These are phyloP conservation scores for Drosophila lacteicornis DNA, from an alignment of 1,140 invertebrate genomes.

Conservation along the genomic window DNA sequence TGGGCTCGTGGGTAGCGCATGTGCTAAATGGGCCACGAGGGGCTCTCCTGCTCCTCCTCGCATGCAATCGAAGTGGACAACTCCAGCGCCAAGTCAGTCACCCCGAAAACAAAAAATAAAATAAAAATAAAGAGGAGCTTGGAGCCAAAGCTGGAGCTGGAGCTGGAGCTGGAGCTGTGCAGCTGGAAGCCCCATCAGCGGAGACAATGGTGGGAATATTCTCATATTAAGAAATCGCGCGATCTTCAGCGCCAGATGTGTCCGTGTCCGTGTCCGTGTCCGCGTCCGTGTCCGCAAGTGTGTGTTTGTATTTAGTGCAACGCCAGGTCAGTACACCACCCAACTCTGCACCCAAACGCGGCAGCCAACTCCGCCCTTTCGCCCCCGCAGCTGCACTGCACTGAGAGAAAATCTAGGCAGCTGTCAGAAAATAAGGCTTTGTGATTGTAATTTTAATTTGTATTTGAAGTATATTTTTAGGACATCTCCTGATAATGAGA, in stretches of 20 bases:
- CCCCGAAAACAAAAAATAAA: conserved; percentile 24
- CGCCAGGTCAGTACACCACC: conserved; percentile 74
- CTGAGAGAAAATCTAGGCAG: neutral
- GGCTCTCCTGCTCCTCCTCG: conserved; percentile 27
- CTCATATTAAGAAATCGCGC: conserved; percentile 84
- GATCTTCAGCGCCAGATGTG: conserved; percentile 81
- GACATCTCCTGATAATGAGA: no score
- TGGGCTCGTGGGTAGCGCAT: conserved; percentile 71
- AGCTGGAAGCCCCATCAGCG: conserved; percentile 31
- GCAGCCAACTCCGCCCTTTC: conserved; percentile 13
- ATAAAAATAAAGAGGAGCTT: conserved; percentile 17
- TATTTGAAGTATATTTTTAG: no score
- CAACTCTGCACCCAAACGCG: conserved; percentile 23
- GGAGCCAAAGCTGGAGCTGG: neutral
- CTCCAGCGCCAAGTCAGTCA: conserved; percentile 53
- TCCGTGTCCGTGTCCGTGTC: conserved; percentile 53
- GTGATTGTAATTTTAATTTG: no score
- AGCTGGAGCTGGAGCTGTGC: conserved; percentile 13
- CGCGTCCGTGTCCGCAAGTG: conserved; percentile 55
- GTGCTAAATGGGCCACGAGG: conserved; percentile 73
- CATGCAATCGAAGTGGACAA: conserved; percentile 78
- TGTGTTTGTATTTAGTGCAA: conserved; percentile 81
- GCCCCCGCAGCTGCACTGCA: neutral
- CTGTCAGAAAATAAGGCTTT: neutral
- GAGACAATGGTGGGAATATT: conserved; percentile 84